Percentiles rank a stretch among this genome's conserved stretches.
phyloP scores from a whole-genome alignment of 2,797 vertebrate species.

The Karalla daura region DNA sequence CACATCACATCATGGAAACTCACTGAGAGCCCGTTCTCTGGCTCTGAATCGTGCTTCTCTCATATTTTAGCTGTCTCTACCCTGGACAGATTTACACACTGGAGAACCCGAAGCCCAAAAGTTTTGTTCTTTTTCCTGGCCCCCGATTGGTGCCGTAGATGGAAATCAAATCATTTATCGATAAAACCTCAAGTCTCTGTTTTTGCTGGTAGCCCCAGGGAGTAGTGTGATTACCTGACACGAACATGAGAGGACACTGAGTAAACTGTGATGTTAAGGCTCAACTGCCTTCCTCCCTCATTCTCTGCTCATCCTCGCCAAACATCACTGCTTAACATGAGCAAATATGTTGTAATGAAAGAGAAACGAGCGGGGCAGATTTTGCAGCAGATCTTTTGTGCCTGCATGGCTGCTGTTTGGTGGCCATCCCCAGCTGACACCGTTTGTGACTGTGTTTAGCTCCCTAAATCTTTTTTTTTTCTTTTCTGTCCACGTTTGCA shows the following conservation, averaged over 20 bases:
- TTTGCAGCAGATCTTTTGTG: not conserved
- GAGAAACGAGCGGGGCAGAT: not conserved
- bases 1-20: conserved; percentile 78
- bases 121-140: conserved; percentile 24
- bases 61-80: conserved; percentile 33
- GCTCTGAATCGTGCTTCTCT: conserved; percentile 49
- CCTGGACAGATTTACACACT: conserved; percentile 15
- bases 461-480: conserved; percentile 48
- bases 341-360: not conserved
- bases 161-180: conserved; percentile 17
- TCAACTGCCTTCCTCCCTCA: not conserved
- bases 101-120: conserved; percentile 1
- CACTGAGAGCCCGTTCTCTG: conserved; percentile 43
- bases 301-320: not conserved
- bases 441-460: conserved; percentile 54
- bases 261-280: not conserved
- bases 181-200: not conserved
- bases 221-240: not conserved
- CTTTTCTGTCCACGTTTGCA: conserved; percentile 75
- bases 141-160: not conserved
- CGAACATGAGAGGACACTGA: not conserved
- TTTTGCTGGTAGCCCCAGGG: not conserved
- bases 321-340: not conserved
- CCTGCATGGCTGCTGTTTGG: not conserved
- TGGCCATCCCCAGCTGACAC: not conserved